Percentiles rank a stretch among this genome's conserved stretches.
phyloP scores from a whole-genome alignment of 1,140 invertebrate species.

The Leptopilina clavipes region DNA sequence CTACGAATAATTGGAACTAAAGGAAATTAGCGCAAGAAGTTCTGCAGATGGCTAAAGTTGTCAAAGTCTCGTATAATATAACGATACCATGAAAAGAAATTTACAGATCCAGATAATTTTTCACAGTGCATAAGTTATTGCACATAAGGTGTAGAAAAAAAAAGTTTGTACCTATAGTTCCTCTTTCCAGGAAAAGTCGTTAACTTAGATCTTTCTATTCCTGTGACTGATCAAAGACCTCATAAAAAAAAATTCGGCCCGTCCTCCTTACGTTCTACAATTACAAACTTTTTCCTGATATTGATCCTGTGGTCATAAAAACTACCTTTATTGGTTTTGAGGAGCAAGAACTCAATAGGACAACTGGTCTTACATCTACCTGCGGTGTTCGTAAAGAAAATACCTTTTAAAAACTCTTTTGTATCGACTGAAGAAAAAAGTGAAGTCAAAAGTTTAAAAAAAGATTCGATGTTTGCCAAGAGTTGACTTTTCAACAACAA shows the following conservation, averaged over 20 bases:
- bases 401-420: background rate
- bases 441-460: background rate
- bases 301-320: slow-evolving; percentile 11
- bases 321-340: slow-evolving; percentile 6
- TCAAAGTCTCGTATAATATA: slow-evolving; percentile 16
- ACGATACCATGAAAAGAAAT: slow-evolving; percentile 15
- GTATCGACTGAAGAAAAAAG: background rate
- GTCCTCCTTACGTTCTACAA: slow-evolving; percentile 1
- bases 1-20: background rate
- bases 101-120: slow-evolving; percentile 6
- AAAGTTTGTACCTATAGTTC: slow-evolving; percentile 18
- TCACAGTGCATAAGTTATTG: slow-evolving; percentile 7
- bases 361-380: slow-evolving; percentile 23
- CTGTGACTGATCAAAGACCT: slow-evolving; percentile 24
- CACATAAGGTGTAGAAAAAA: background rate
- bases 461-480: background rate
- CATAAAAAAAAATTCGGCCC: background rate
- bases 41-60: slow-evolving; percentile 12
- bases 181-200: slow-evolving; percentile 13
- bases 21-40: background rate
- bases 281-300: slow-evolving; percentile 9
- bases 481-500: too few relatives aligned
- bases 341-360: background rate
- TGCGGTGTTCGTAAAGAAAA: slow-evolving; percentile 18
- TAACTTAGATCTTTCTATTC: slow-evolving; percentile 21